These are phyloP conservation scores for Zaprionus bogoriensis DNA, from an alignment of 2,888 invertebrate species.

Conservation along the genomic window DNA sequence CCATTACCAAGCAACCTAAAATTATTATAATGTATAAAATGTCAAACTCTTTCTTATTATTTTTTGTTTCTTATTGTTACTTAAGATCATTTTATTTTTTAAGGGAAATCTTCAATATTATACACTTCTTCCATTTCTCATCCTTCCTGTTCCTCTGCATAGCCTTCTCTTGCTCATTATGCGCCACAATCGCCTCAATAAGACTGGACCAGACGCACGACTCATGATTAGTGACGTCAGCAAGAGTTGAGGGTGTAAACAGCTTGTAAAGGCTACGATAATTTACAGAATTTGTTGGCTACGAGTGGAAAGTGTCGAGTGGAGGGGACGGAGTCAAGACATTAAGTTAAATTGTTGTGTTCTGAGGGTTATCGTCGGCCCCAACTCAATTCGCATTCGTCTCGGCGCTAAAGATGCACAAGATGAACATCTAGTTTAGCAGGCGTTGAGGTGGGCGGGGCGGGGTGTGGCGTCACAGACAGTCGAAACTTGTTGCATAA, in stretches of 20 bases:
- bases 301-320: background rate
- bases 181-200: background rate
- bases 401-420: constrained; percentile 1
- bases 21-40: too few species aligned
- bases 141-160: background rate
- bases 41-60: too few species aligned
- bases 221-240: background rate
- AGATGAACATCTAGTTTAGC: constrained; percentile 9
- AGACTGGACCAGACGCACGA: background rate
- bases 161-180: background rate
- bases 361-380: constrained; percentile 14
- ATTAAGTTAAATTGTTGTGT: constrained; percentile 12
- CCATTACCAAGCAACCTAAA: too few species aligned
- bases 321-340: background rate
- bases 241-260: background rate
- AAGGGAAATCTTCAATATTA: too few species aligned
- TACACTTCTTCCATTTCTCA: too few species aligned
- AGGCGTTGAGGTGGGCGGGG: background rate
- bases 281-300: constrained; percentile 1
- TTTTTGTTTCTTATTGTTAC: too few species aligned
- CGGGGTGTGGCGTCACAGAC: background rate
- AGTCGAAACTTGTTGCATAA: constrained; percentile 42
- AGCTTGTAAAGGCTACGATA: background rate
- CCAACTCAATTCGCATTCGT: constrained; percentile 2
- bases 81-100: too few species aligned